Conservation (phyloP, 2,113 vertebrate genomes). For the Carassius gibelio region DNA sequence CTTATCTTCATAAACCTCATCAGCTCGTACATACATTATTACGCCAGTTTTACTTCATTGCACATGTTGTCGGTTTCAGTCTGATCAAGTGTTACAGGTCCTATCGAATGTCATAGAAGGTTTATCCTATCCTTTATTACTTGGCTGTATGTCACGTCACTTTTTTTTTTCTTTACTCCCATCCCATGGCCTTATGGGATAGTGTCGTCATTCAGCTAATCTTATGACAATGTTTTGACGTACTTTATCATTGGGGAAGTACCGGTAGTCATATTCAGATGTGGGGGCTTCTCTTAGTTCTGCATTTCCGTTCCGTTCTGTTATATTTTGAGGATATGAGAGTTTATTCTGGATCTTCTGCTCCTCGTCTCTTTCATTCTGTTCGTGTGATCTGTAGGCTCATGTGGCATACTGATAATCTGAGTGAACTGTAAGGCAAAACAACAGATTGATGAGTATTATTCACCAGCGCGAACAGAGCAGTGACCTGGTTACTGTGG, state of each 20-base stretch:
- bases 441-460: slow-evolving; percentile 1
- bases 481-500: slow-evolving; percentile 34
- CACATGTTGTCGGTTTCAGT: too few species aligned
- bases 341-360: neutral
- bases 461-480: neutral
- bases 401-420: neutral
- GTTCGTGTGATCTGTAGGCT: neutral
- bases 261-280: neutral
- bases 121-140: too few species aligned
- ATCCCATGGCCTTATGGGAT: too few species aligned
- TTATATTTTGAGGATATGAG: slow-evolving; percentile 1
- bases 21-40: too few species aligned
- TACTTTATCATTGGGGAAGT: neutral
- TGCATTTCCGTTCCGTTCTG: neutral
- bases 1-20: too few species aligned
- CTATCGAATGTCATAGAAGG: too few species aligned
- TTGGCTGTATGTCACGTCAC: too few species aligned
- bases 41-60: too few species aligned
- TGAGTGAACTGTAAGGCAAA: neutral
- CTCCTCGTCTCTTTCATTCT: slow-evolving; percentile 19
- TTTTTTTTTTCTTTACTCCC: too few species aligned
- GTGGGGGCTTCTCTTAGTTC: neutral
- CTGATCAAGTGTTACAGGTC: too few species aligned
- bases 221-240: too few species aligned
- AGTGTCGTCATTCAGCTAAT: too few species aligned